These are phyloP conservation scores for Pelagia noctiluca DNA, from an alignment of 30 jellyfish, hydroid and myxozoan genomes.

Conservation along the genomic window DNA sequence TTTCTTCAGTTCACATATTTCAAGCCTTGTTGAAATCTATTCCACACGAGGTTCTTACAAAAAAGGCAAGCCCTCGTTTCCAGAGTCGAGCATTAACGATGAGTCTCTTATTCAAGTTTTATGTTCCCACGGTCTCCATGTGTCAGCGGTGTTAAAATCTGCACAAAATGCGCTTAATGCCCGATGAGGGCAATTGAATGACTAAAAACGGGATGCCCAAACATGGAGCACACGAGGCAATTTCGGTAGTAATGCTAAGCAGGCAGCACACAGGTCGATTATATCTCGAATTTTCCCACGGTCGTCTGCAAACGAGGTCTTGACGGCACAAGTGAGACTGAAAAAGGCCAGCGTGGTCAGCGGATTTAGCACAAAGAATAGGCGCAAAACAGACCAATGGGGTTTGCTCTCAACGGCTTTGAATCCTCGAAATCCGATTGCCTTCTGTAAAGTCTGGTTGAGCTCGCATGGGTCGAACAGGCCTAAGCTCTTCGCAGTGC, in stretches of 20 bases:
- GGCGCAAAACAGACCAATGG: conserved; percentile 21
- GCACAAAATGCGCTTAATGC: neutral
- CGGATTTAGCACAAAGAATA: conserved; percentile 56
- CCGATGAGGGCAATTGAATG: conserved; percentile 10
- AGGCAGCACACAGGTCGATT: conserved; percentile 28
- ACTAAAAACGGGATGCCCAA: conserved; percentile 23
- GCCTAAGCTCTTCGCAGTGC: too few species aligned
- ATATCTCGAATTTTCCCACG: conserved; percentile 69
- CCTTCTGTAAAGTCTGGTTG: too few species aligned
- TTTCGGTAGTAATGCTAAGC: conserved; percentile 12
- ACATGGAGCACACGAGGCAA: conserved; percentile 64
- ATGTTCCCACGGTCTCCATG: conserved; percentile 78
- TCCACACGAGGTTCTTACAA: conserved; percentile 66
- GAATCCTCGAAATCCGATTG: neutral
- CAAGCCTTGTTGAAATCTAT: too few species aligned
- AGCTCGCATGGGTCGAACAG: too few species aligned
- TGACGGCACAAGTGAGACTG: conserved; percentile 56
- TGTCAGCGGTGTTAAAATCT: conserved; percentile 21
- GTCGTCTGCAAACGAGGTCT: conserved; percentile 29
- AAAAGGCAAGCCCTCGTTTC: neutral
- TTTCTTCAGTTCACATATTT: too few species aligned
- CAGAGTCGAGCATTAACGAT: conserved; percentile 53
- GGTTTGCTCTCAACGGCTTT: neutral
- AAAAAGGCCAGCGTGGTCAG: conserved; percentile 84
- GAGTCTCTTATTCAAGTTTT: neutral